Evolutionary conservation across 2,888 invertebrate genomes (phyloP), one percentile per base, ranked within the genome.

Genomic region (Psylliodes chrysocephalus): DNA sequence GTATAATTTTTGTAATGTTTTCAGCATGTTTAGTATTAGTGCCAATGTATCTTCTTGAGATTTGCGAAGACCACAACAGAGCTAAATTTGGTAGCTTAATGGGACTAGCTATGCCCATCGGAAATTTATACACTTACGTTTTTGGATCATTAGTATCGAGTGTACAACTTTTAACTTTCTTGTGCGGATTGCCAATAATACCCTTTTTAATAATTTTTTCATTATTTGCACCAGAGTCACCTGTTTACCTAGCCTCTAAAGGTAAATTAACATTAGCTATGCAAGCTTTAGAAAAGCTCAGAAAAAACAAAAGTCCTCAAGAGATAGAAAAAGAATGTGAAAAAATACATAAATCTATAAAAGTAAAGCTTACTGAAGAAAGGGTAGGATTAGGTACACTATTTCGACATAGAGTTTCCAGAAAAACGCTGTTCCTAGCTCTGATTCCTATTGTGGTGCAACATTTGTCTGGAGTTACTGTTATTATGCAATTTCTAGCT

Each of bases 41-140:
- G 10, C 44, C 63, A 0, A 47, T 57, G 5, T 63, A 56, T 18
- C 6, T 57, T 2, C 18, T 25, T 7, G 64, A 64, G 28, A 54
- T 64, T 8, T 46, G 38, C n/a, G 64, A 64, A 17, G 49, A 64
- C 28, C 60, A 64, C 17, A 64, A 64, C 22, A 53, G 64, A 47
- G 64, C 22, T 7, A 60, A 49, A 49, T 40, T 40, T 7, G 46
- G 53, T 5, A 38, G 54, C 28, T 10, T 7, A 0, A 14, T 54
- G 6, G 53, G 8, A 17, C 6, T 51, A 4, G 14, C 22, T 2
- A 2, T 60, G 1, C 35, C 35, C 4, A 1, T 12, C 1, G 64
- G 64, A 7, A 12, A 38, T 18, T 18, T 64, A 0, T 64, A 54
- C 17, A 22, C n/a, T 4, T 60, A 54, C 22, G 14, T 40, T 12